Evolutionary conservation across 2,797 vertebrate species (phyloP), one percentile per base, ranked within the genome.

Genomic region (Anguilla pacifica): DNA sequence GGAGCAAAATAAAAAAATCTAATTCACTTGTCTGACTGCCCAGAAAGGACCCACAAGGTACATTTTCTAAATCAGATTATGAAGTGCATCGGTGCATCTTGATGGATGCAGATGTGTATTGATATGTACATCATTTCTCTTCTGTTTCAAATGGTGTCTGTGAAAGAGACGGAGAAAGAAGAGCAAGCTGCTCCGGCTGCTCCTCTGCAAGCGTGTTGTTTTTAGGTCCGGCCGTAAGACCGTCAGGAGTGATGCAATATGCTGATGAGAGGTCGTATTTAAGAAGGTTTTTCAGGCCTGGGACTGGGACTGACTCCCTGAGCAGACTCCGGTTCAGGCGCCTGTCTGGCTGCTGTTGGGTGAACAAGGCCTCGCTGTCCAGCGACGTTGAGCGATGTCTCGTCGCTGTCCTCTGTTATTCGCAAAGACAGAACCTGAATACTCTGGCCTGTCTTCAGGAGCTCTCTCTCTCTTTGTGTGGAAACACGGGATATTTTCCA

Each of bases 401-500:
- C 31, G 3, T n/a, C 46, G 7, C 85, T 82, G 79, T 57, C 77
- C 87, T 11, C 82, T 46, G 53, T 72, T 83, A 86, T 15, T 22
- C 17, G 19, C 49, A 2, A n/a, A 25, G 77, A 81, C 77, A 49
- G 77, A 49, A 43, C 35, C 17, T 35, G 28, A 35, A 2, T 43
- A 43, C 9, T 39, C 31, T 59, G 79, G 43, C 86, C 83, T 28
- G 46, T 77, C 25, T 31, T 43, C 39, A 89, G 86, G 49, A 57
- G 49, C 25, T 19, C 70, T 81, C 82, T 86, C 85, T 89, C 77
- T 81, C 79, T 35, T 35, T 35, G 35, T 35, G 35, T 35, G 35
- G 35, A 88, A 87, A 88, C n/a, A 90, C 86, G 43, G 85, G 43
- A 39, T 53, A 46, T 43, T 64, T 72, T 89, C 82, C 87, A 86